Conservation (phyloP, 2,113 vertebrate species). For the Oxygymnocypris stewartii region DNA sequence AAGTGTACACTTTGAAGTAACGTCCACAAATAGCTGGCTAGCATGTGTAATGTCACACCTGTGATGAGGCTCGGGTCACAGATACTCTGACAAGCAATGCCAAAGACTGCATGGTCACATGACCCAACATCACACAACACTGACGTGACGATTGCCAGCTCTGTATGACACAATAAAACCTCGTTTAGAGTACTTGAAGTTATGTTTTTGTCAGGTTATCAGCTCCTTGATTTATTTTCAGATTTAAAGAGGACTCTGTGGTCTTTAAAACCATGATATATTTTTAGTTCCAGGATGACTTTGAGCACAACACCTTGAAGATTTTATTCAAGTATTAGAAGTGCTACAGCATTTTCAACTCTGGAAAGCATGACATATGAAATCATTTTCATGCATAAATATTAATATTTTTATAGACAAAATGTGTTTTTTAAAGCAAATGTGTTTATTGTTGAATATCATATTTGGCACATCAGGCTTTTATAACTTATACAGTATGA, state of each 20-base stretch:
- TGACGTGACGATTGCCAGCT: slow-evolving; percentile 14
- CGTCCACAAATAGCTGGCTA: slow-evolving; percentile 35
- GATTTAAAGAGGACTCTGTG: background rate
- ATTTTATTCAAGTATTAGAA: background rate
- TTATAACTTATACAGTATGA: too few relatives aligned
- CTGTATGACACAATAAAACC: background rate
- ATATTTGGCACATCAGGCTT: too few relatives aligned
- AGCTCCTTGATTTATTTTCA: too few relatives aligned
- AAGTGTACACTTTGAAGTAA: slow-evolving; percentile 10
- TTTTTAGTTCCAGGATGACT: background rate
- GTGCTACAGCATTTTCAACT: background rate
- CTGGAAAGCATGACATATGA: background rate
- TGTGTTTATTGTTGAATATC: too few relatives aligned
- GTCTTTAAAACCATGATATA: background rate
- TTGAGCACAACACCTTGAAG: background rate
- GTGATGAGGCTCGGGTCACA: slow-evolving; percentile 36
- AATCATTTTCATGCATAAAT: background rate
- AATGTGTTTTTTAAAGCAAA: too few relatives aligned
- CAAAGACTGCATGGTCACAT: slow-evolving; percentile 37
- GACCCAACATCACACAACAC: background rate
- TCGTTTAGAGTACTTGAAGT: slow-evolving; percentile 15
- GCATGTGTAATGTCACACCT: slow-evolving; percentile 49
- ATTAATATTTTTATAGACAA: too few relatives aligned
- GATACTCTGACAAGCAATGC: slow-evolving; percentile 36
- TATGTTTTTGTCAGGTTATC: slow-evolving; percentile 10